Conservation (phyloP, 2,888 invertebrate genomes). For the Agrotis segetum region DNA sequence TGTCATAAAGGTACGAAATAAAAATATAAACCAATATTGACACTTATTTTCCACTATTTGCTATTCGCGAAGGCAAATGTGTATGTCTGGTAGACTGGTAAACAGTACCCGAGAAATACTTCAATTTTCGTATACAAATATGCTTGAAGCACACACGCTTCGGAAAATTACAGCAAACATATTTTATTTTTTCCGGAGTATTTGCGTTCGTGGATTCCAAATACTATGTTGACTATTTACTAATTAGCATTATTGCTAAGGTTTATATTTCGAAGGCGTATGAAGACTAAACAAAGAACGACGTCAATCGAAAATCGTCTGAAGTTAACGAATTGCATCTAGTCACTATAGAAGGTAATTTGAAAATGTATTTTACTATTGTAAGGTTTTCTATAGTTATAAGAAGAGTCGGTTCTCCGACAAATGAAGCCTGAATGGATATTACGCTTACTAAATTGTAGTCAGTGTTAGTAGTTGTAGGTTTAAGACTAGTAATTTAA, state of each 20-base stretch:
- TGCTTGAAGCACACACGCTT: conserved; percentile 25
- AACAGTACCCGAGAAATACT: conserved; percentile 29
- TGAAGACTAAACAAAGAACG: conserved; percentile 59
- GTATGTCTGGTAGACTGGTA: conserved; percentile 22
- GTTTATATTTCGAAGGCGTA: conserved; percentile 38
- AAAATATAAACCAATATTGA: conserved; percentile 41
- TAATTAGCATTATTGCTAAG: conserved; percentile 32
- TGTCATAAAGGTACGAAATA: conserved; percentile 50
- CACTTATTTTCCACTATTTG: conserved; percentile 47
- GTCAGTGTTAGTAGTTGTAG: conserved; percentile 65
- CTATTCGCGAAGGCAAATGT: conserved; percentile 47
- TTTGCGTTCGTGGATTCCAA: conserved; percentile 36
- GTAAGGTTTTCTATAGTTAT: conserved; percentile 53
- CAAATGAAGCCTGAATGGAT: conserved; percentile 80
- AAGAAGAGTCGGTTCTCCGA: conserved; percentile 70
- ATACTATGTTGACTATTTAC: conserved; percentile 29
- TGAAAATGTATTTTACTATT: conserved; percentile 51
- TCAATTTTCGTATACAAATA: conserved; percentile 51
- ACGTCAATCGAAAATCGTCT: conserved; percentile 74
- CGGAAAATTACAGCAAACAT: conserved; percentile 25
- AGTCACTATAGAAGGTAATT: conserved; percentile 69
- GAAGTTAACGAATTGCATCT: conserved; percentile 75
- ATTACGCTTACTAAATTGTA: conserved; percentile 86
- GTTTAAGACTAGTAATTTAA: conserved; percentile 34
- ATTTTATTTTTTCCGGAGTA: not conserved